A percentile compares a stretch with the other conserved stretches of the same genome.
Conservation (phyloP, 2,113 vertebrate species). For the Microtus oregoni region DNA sequence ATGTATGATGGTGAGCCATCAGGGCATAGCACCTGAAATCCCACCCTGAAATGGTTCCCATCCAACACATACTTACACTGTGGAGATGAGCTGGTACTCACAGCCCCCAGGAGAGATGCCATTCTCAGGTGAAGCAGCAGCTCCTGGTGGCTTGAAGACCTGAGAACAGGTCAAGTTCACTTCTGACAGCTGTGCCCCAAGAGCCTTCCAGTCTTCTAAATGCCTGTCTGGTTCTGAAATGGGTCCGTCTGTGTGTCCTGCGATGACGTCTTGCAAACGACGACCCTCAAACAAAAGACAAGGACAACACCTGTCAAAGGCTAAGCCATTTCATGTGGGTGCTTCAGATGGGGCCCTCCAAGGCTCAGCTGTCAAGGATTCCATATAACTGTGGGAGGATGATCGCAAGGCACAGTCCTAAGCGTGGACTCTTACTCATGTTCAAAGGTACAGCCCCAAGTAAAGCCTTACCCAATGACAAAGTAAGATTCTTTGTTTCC, state of each 20-base stretch:
- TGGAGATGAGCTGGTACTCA: constrained; percentile 65
- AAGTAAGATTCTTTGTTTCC: not conserved
- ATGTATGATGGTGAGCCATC: not conserved
- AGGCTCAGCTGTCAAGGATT: not conserved
- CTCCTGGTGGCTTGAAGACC: constrained; percentile 4
- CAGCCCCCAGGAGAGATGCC: constrained; percentile 45
- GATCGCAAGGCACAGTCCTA: not conserved
- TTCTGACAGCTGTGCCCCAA: constrained; percentile 47
- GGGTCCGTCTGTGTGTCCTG: not conserved
- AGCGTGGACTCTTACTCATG: not conserved
- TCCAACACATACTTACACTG: constrained; percentile 64
- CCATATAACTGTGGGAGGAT: not conserved
- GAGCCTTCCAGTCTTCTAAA: constrained; percentile 77
- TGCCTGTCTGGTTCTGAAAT: constrained; percentile 13
- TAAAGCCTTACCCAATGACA: not conserved
- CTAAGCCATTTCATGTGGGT: not conserved
- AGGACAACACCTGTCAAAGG: constrained; percentile 2
- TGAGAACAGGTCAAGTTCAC: constrained; percentile 48
- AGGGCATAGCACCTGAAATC: not conserved
- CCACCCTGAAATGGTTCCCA: not conserved
- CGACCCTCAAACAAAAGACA: constrained; percentile 59
- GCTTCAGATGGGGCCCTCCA: not conserved
- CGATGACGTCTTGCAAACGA: constrained; percentile 69
- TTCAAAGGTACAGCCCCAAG: not conserved
- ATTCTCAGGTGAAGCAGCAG: not conserved